Percentiles rank a stretch among this genome's conserved stretches.
phyloP scores from a whole-genome alignment of 2,797 vertebrate genomes.

The Girardinus metallicus region DNA sequence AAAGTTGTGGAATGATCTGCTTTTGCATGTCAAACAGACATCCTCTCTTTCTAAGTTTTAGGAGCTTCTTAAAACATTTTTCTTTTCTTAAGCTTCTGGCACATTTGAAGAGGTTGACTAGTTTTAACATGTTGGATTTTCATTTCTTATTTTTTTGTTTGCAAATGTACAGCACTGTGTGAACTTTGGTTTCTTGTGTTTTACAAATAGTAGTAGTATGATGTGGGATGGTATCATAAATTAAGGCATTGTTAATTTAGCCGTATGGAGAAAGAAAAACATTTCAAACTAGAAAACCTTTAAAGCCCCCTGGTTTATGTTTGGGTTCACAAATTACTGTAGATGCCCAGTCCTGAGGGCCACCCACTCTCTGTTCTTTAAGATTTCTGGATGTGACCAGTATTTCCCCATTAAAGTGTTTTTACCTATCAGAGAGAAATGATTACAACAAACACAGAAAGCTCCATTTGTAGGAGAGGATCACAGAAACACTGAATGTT shows the following conservation, averaged over 20 bases:
- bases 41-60: too few species aligned
- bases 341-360: neutral
- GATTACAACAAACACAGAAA: neutral
- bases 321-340: neutral
- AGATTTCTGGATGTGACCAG: neutral
- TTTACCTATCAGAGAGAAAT: neutral
- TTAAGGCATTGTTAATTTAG: neutral
- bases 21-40: too few species aligned
- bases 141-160: neutral
- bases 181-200: too few species aligned
- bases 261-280: neutral
- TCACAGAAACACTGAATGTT: slow-evolving; percentile 1
- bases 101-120: neutral
- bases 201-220: neutral
- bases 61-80: neutral
- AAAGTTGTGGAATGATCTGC: neutral
- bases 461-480: neutral
- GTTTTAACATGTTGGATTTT: neutral
- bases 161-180: neutral
- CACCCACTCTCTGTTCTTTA: neutral
- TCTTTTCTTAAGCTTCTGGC: neutral
- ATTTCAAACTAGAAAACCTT: neutral
- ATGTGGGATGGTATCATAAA: neutral
- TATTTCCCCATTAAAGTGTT: neutral
- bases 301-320: neutral